Conservation (phyloP, 2,888 invertebrate genomes). For the Lottia scabra region DNA sequence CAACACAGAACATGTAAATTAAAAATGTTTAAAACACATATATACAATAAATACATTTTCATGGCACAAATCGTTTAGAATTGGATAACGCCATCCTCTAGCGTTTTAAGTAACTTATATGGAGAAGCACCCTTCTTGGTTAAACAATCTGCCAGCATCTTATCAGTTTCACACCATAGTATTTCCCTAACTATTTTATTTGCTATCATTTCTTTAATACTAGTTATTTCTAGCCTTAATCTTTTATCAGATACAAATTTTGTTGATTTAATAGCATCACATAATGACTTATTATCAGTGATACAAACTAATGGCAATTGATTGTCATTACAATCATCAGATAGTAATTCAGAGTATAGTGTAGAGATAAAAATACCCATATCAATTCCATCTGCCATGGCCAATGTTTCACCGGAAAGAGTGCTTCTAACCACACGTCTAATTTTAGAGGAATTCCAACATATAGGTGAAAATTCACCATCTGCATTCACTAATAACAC, state of each 20-base stretch:
- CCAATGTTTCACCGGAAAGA: background rate
- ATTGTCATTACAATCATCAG: background rate
- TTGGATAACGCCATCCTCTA: conserved; percentile 1
- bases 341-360: background rate
- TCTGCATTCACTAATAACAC: background rate
- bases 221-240: background rate
- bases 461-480: background rate
- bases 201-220: conserved; percentile 2
- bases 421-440: conserved; percentile 5
- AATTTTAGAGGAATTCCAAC: background rate
- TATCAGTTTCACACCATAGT: background rate
- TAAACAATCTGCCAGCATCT: background rate
- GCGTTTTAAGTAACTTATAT: background rate
- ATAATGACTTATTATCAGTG: background rate
- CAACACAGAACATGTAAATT: no score
- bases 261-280: conserved; percentile 5
- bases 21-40: no score
- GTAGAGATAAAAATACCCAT: background rate
- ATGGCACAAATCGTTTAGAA: background rate
- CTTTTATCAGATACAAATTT: background rate
- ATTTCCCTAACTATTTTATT: conserved; percentile 3
- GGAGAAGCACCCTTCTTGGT: conserved; percentile 7
- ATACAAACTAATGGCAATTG: background rate
- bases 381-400: conserved; percentile 5
- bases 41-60: no score